Conservation (phyloP, 2,888 invertebrate genomes). For the Encarsia formosa region DNA sequence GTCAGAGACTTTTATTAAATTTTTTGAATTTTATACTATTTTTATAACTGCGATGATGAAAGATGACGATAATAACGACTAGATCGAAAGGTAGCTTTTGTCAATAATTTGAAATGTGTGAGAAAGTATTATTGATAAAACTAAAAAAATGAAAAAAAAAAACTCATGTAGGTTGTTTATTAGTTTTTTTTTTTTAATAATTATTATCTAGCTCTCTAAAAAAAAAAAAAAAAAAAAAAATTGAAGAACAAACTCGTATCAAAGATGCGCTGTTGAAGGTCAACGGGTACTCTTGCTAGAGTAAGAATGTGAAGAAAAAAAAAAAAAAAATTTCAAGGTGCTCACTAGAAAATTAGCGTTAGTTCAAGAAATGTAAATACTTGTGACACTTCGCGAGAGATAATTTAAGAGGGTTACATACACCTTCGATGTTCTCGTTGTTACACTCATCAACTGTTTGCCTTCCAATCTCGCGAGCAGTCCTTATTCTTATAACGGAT, state of each 20-base stretch:
- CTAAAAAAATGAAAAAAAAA: background rate
- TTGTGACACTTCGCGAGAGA: slow-evolving; percentile 13
- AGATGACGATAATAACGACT: background rate
- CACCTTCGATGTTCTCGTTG: slow-evolving; percentile 10
- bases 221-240: background rate
- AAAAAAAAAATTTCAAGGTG: too few relatives aligned
- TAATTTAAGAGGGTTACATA: slow-evolving; percentile 6
- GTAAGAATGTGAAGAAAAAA: background rate
- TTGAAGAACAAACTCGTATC: slow-evolving; percentile 5
- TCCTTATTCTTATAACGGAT: slow-evolving; percentile 28
- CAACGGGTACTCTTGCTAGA: slow-evolving; percentile 31
- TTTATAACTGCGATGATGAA: slow-evolving; percentile 2
- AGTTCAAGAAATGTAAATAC: slow-evolving; percentile 22
- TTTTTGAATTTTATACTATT: slow-evolving; percentile 24
- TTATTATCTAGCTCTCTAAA: slow-evolving; percentile 19
- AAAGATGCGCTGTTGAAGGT: slow-evolving; percentile 23
- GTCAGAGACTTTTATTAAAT: slow-evolving; percentile 12
- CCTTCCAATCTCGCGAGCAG: slow-evolving; percentile 27
- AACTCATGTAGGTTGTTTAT: slow-evolving; percentile 17
- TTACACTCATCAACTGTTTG: slow-evolving; percentile 19
- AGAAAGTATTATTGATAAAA: slow-evolving; percentile 20
- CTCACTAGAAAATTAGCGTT: slow-evolving; percentile 27
- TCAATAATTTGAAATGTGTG: slow-evolving; percentile 18
- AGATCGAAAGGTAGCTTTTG: background rate
- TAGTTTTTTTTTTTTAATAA: slow-evolving; percentile 17